Evolutionary conservation across 2,113 vertebrate species (phyloP).

Genomic region (human): DNA sequence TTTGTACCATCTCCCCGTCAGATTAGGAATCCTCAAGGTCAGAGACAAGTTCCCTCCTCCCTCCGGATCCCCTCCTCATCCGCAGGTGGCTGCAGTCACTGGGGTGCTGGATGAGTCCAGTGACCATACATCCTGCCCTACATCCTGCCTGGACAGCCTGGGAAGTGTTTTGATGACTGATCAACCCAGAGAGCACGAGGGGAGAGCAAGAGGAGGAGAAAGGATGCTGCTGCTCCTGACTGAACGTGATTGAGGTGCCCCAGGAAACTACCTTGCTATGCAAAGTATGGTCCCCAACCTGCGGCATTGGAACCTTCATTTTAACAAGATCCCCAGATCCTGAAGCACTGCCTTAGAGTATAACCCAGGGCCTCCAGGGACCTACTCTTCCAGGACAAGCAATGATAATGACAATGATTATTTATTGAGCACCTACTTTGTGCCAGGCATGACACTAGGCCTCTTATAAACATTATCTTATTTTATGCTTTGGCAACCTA

Average conservation of each 20-base stretch:
- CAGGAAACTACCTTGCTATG: background rate
- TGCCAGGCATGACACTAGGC: background rate
- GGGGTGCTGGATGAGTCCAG: background rate
- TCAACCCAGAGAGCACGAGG: fast-evolving
- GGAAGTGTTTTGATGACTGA: background rate
- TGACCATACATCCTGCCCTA: no score
- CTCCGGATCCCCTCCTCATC: background rate
- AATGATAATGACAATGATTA: background rate
- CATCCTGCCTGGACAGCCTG: background rate
- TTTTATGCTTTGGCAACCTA: background rate
- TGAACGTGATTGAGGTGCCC: background rate
- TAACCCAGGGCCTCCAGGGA: background rate
- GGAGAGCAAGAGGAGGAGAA: background rate
- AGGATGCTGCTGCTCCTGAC: background rate
- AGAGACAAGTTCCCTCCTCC: background rate
- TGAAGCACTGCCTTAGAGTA: background rate
- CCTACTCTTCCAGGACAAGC: background rate
- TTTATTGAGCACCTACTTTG: background rate
- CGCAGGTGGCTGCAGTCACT: background rate
- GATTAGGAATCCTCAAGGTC: background rate
- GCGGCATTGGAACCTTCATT: background rate
- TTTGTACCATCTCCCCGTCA: background rate
- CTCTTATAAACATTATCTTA: background rate
- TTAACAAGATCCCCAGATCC: background rate
- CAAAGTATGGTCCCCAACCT: background rate